phyloP scores from a whole-genome alignment of 92 coral and sea anemone genomes.

The Paragorgia papillata region DNA sequence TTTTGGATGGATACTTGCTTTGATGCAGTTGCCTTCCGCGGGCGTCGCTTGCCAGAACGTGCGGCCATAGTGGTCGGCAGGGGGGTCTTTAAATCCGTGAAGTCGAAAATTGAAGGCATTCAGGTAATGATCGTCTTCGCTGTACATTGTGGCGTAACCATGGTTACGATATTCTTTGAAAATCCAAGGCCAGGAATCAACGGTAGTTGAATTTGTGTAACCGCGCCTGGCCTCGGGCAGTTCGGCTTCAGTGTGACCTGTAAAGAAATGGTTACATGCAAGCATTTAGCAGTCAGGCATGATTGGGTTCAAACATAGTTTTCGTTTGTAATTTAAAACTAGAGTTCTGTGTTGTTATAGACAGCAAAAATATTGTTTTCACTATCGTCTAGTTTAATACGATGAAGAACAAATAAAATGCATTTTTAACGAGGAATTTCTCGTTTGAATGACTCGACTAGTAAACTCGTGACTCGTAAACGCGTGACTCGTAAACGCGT shows the following conservation, averaged over 20 bases:
- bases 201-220: slow-evolving; percentile 54
- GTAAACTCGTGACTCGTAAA: too few species aligned
- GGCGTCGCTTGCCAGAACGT: slow-evolving; percentile 86
- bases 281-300: too few species aligned
- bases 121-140: slow-evolving; percentile 70
- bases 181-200: slow-evolving; percentile 92
- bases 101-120: slow-evolving; percentile 81
- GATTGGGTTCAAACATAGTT: too few species aligned
- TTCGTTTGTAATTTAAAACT: too few species aligned
- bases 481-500: too few species aligned
- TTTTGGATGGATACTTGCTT: slow-evolving; percentile 74
- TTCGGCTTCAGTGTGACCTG: slow-evolving; percentile 75
- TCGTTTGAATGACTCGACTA: too few species aligned
- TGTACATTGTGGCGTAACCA: slow-evolving; percentile 88
- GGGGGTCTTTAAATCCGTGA: slow-evolving; percentile 84
- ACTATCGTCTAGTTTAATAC: too few species aligned
- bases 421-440: too few species aligned
- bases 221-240: slow-evolving; percentile 90
- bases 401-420: too few species aligned
- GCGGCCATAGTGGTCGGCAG: slow-evolving; percentile 84
- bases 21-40: slow-evolving; percentile 68
- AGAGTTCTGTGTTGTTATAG: too few species aligned
- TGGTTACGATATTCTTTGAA: slow-evolving; percentile 70
- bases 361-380: too few species aligned
- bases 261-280: too few species aligned